Evolutionary conservation across 2,797 vertebrate genomes (phyloP).

Genomic region (Acanthopagrus latus): DNA sequence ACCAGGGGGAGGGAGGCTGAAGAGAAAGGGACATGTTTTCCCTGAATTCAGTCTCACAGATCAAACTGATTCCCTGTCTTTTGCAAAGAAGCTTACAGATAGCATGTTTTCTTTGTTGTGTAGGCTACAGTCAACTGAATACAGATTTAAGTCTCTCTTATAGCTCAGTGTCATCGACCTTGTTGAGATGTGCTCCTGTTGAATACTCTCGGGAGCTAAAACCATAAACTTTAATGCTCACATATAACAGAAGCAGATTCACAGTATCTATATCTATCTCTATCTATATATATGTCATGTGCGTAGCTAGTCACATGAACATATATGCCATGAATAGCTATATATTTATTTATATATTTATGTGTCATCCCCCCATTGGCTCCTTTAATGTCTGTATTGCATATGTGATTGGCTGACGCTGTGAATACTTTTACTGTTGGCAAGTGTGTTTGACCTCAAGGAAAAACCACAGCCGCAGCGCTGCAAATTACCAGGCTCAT

Average conservation of each 20-base stretch:
- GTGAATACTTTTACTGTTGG: not conserved
- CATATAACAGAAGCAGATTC: not conserved
- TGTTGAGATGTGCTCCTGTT: not conserved
- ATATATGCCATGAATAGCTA: too few species aligned
- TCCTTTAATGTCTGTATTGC: not conserved
- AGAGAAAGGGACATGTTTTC: not conserved
- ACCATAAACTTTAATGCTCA: not conserved
- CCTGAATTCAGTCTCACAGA: not conserved
- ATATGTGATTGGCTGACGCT: not conserved
- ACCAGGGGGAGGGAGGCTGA: slow-evolving; percentile 11
- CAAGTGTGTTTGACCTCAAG: not conserved
- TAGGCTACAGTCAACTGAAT: too few species aligned
- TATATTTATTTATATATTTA: not conserved
- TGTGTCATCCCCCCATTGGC: not conserved
- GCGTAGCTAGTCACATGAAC: not conserved
- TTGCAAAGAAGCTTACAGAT: not conserved
- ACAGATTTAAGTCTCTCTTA: not conserved
- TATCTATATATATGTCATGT: not conserved
- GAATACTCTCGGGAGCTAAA: not conserved
- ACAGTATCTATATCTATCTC: not conserved
- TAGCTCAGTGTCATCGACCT: not conserved
- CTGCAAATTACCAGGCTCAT: not conserved
- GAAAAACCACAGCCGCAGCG: not conserved
- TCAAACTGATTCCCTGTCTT: not conserved
- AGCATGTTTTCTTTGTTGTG: not conserved